These are phyloP conservation scores for Stomatorhinus walkeri DNA, from an alignment of 2,797 vertebrate genomes.

Conservation along the genomic window DNA sequence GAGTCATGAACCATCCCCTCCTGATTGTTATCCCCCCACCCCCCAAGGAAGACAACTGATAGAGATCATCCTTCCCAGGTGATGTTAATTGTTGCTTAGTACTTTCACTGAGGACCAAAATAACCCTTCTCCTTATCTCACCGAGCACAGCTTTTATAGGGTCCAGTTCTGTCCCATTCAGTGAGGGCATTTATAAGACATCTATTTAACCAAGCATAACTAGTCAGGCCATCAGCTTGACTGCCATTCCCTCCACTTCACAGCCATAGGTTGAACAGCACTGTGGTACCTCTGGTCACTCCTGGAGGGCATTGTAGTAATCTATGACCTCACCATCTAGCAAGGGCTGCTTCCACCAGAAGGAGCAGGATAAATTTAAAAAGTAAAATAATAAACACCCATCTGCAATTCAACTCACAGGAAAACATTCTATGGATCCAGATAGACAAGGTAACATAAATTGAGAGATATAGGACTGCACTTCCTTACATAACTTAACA, in stretches of 20 bases:
- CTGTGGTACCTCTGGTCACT: background rate
- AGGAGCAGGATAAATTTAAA: background rate
- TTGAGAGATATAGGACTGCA: conserved; percentile 2
- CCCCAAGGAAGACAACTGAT: background rate
- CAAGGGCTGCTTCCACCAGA: background rate
- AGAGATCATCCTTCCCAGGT: conserved; percentile 8
- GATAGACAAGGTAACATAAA: conserved; percentile 49
- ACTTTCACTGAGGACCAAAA: background rate
- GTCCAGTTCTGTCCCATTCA: conserved; percentile 33
- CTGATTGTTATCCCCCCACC: background rate
- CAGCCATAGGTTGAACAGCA: background rate
- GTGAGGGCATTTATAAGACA: conserved; percentile 53
- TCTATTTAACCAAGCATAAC: conserved; percentile 64
- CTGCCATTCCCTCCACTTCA: conserved; percentile 35
- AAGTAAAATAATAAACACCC: background rate
- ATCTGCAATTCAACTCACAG: conserved; percentile 26
- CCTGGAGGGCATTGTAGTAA: background rate
- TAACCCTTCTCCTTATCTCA: conserved; percentile 22
- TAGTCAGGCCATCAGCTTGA: conserved; percentile 53
- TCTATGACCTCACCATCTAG: background rate
- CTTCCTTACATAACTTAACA: background rate
- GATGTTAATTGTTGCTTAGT: conserved; percentile 19
- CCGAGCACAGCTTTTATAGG: conserved; percentile 30
- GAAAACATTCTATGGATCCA: conserved; percentile 55
- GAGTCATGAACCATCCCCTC: background rate